Evolutionary conservation across 2,113 vertebrate genomes (phyloP).

Genomic region (Oncorhynchus mykiss): DNA sequence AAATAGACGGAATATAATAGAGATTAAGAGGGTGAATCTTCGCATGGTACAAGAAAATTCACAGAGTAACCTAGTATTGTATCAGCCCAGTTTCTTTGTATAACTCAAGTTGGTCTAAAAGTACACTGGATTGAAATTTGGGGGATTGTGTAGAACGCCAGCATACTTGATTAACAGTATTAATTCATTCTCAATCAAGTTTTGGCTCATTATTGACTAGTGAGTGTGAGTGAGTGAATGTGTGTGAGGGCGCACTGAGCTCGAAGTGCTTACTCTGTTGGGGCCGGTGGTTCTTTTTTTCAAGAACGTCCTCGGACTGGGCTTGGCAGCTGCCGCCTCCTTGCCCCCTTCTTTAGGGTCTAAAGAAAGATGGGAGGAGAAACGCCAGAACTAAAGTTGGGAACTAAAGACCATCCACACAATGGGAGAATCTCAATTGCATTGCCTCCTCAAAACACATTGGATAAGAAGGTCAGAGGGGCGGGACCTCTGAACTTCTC

Average conservation of each 20-base stretch:
- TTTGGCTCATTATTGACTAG: too few species aligned
- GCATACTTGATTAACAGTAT: too few species aligned
- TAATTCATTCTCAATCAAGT: too few species aligned
- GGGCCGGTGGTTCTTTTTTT: constrained; percentile 74
- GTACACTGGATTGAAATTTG: too few species aligned
- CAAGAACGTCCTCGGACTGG: constrained; percentile 66
- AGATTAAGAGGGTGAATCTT: neutral
- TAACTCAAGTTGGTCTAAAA: neutral
- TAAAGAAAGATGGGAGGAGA: constrained; percentile 8
- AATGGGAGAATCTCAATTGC: too few species aligned
- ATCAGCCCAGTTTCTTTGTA: neutral
- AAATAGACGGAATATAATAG: neutral
- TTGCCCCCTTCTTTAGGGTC: constrained; percentile 49
- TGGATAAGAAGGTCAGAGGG: too few species aligned
- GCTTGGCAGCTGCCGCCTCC: constrained; percentile 12
- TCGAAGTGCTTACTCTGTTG: constrained; percentile 74
- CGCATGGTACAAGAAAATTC: neutral
- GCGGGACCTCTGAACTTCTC: too few species aligned
- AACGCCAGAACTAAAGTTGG: too few species aligned
- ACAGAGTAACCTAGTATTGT: neutral
- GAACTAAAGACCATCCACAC: too few species aligned
- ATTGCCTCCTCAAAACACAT: too few species aligned
- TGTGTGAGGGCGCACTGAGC: too few species aligned
- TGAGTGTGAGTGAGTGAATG: neutral
- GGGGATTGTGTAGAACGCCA: too few species aligned